These are phyloP conservation scores for Hippocampus mohnikei DNA, from an alignment of 2,113 vertebrate genomes.

Conservation along the genomic window DNA sequence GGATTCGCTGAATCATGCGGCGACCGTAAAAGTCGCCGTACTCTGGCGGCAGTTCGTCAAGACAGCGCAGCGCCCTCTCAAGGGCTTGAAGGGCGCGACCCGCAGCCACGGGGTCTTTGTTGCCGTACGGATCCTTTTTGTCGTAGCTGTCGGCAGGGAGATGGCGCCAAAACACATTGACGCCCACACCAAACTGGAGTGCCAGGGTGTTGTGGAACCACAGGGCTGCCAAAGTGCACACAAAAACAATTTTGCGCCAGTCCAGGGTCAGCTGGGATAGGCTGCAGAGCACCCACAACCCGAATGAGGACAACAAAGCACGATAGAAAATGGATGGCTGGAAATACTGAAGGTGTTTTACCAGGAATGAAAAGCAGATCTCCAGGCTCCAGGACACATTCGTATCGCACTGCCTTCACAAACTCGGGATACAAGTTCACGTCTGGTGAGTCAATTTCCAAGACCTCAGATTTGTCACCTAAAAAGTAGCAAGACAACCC, in stretches of 20 bases:
- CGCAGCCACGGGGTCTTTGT: slow-evolving; percentile 87
- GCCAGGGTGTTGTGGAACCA: slow-evolving; percentile 96
- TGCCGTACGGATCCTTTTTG: slow-evolving; percentile 89
- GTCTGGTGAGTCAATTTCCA: slow-evolving; percentile 88
- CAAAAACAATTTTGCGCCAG: not conserved
- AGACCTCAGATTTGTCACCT: slow-evolving; percentile 92
- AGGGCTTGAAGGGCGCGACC: slow-evolving; percentile 83
- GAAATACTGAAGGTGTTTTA: slow-evolving; percentile 40
- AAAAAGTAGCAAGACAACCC: not conserved
- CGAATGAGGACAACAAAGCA: not conserved
- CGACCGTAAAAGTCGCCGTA: slow-evolving; percentile 93
- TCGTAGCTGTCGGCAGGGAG: slow-evolving; percentile 84
- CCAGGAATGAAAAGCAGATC: slow-evolving; percentile 96
- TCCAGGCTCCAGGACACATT: slow-evolving; percentile 85
- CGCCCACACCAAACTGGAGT: slow-evolving; percentile 88
- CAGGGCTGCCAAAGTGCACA: slow-evolving; percentile 72
- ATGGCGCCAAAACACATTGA: slow-evolving; percentile 95
- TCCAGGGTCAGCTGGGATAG: no score
- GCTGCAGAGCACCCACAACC: not conserved
- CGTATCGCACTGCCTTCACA: slow-evolving; percentile 79
- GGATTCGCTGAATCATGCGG: slow-evolving; percentile 87
- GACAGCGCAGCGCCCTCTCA: slow-evolving; percentile 80
- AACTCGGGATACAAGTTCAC: slow-evolving; percentile 86
- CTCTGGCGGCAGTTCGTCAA: slow-evolving; percentile 86
- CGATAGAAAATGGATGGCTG: not conserved